Conservation (phyloP, 1,140 invertebrate genomes). For the Metopolophium dirhodum region DNA sequence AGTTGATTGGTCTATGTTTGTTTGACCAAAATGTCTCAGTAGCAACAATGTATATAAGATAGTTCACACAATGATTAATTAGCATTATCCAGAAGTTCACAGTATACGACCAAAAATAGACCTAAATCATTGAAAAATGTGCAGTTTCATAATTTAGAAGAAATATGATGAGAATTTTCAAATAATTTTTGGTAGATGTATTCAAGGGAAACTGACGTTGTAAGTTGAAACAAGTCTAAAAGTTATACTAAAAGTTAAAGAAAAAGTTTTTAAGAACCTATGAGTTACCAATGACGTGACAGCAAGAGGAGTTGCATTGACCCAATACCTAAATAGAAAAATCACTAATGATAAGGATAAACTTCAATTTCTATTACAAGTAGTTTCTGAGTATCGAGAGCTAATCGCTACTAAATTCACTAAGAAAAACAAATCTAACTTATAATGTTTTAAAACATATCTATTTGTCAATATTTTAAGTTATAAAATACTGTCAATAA, state of each 20-base stretch:
- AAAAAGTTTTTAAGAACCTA: constrained; percentile 59
- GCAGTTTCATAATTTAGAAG: background rate
- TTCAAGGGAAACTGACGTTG: background rate
- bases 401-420: background rate
- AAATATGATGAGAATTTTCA: background rate
- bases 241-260: constrained; percentile 32
- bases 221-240: background rate
- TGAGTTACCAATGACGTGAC: constrained; percentile 60
- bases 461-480: background rate
- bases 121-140: background rate
- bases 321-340: constrained; percentile 59
- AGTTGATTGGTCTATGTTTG: background rate
- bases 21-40: constrained; percentile 16
- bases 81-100: background rate
- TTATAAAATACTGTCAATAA: background rate
- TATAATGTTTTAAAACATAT: too few relatives aligned
- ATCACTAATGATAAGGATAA: constrained; percentile 58
- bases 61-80: background rate
- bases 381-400: background rate
- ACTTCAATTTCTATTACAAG: constrained; percentile 31
- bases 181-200: background rate
- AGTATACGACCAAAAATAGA: background rate
- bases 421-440: background rate
- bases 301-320: constrained; percentile 60
- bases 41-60: background rate